Evolutionary conservation across 2,797 vertebrate species (phyloP).

Genomic region (Miichthys miiuy): DNA sequence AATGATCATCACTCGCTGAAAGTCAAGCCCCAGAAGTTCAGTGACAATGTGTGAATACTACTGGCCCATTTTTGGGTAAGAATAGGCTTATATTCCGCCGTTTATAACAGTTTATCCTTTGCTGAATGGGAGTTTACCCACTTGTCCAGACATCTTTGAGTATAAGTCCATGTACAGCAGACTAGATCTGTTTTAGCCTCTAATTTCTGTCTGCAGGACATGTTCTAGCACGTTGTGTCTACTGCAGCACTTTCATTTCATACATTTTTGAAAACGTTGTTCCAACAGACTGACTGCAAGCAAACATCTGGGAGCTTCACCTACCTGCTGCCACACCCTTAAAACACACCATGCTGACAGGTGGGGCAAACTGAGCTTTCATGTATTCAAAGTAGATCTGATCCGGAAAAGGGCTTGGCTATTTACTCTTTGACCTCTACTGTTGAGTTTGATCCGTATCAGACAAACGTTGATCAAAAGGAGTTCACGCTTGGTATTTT

Average conservation of each 20-base stretch:
- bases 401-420: conserved; percentile 6
- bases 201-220: conserved; percentile 6
- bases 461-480: not conserved
- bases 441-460: not conserved
- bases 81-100: too few species aligned
- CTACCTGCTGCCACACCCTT: conserved; percentile 43
- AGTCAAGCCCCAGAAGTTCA: too few species aligned
- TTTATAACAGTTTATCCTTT: too few species aligned
- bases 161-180: not conserved
- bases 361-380: conserved; percentile 29
- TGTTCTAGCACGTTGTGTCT: not conserved
- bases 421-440: conserved; percentile 21
- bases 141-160: too few species aligned
- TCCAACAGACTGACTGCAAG: not conserved
- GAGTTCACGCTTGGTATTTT: accelerated
- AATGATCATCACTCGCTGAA: too few species aligned
- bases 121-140: too few species aligned
- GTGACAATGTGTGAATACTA: too few species aligned
- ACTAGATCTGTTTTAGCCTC: not conserved
- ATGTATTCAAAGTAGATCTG: not conserved
- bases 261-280: not conserved
- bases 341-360: conserved; percentile 20
- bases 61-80: too few species aligned
- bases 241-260: not conserved
- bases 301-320: not conserved